A percentile compares a stretch with the other conserved stretches of the same genome.
Evolutionary conservation across 35 echinoderm and acorn worm genomes (phyloP).

Genomic region (Patiria miniata): DNA sequence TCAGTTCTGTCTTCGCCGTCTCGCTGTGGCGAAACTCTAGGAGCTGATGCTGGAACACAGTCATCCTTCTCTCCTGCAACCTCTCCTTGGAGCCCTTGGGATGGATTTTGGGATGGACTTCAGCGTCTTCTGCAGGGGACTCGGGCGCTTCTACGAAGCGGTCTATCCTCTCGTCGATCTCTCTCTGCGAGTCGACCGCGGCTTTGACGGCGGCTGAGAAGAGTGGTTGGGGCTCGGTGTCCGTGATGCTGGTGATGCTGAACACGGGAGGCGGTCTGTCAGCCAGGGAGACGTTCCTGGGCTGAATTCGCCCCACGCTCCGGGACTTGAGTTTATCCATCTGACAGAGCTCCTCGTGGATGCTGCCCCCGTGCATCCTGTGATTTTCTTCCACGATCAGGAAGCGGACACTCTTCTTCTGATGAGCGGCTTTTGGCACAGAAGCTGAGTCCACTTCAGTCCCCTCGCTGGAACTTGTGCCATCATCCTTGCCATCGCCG

Average conservation of each 20-base stretch:
- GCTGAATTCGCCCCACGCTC: neutral
- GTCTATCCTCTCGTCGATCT: conserved; percentile 9
- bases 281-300: neutral
- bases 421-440: neutral
- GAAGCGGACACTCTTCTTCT: conserved; percentile 10
- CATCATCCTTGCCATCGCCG: too few species aligned
- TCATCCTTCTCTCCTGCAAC: conserved; percentile 14
- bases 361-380: neutral
- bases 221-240: neutral
- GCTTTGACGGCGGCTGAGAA: neutral
- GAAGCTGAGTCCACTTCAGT: neutral
- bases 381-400: neutral
- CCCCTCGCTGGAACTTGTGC: too few species aligned
- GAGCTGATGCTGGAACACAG: neutral
- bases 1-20: neutral
- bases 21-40: conserved; percentile 16
- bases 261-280: neutral
- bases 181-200: neutral
- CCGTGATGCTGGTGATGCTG: neutral
- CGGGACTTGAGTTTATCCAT: neutral
- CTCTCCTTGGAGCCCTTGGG: conserved; percentile 1
- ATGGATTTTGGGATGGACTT: neutral
- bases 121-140: neutral
- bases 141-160: neutral
- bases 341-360: neutral